Percentiles rank a stretch among this genome's conserved stretches.
Conservation (phyloP, 2,113 vertebrate genomes). For the Malaclemys terrapin region DNA sequence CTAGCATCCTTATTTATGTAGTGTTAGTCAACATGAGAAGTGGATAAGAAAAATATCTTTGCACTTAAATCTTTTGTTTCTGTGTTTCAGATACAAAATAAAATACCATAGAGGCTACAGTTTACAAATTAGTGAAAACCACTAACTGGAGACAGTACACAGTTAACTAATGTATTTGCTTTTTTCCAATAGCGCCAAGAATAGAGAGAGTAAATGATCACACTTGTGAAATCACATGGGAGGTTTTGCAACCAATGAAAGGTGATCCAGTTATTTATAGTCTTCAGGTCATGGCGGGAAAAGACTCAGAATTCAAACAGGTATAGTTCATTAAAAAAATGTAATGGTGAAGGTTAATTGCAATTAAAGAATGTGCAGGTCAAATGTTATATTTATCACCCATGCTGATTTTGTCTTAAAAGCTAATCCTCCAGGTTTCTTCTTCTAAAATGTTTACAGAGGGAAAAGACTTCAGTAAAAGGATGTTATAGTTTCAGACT, state of each 20-base stretch:
- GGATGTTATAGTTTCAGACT: background rate
- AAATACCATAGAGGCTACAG: background rate
- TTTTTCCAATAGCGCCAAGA: conserved; percentile 85
- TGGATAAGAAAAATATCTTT: background rate
- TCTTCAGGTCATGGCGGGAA: conserved; percentile 93
- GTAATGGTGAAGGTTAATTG: background rate
- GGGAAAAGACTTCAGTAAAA: background rate
- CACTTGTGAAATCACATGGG: conserved; percentile 94
- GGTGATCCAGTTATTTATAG: conserved; percentile 94
- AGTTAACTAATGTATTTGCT: background rate
- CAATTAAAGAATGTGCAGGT: background rate
- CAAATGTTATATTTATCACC: background rate
- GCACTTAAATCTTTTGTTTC: background rate
- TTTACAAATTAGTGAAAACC: accelerated
- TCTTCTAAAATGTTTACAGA: background rate
- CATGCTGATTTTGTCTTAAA: background rate
- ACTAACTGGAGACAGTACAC: background rate
- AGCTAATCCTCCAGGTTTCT: background rate
- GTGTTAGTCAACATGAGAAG: background rate
- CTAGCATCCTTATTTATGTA: background rate
- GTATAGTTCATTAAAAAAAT: conserved; percentile 73
- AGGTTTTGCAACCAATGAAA: conserved; percentile 91
- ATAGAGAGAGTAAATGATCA: conserved; percentile 93
- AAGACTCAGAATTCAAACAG: conserved; percentile 97
- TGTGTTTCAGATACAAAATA: background rate